A percentile compares a stretch with the other conserved stretches of the same genome.
phyloP scores from a whole-genome alignment of 2,113 vertebrate species.

The Colaptes auratus region DNA sequence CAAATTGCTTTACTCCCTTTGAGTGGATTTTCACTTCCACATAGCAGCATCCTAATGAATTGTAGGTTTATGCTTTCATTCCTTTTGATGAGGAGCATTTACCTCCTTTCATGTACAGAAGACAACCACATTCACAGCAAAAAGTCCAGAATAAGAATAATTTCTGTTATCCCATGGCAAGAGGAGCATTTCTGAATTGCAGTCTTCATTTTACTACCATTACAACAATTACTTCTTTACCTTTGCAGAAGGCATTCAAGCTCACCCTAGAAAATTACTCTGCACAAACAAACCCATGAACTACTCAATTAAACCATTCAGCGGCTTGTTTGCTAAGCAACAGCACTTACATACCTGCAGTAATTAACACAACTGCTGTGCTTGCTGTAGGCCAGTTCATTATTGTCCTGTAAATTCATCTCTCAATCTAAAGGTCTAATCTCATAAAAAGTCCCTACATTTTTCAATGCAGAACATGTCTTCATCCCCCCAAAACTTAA shows the following conservation, averaged over 20 bases:
- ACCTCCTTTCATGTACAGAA: not conserved
- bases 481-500: not conserved
- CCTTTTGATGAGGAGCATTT: not conserved
- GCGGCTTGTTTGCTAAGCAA: constrained; percentile 5
- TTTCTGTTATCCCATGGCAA: not conserved
- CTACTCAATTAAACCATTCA: not conserved
- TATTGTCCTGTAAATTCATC: not conserved
- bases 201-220: not conserved
- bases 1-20: constrained; percentile 29
- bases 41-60: not conserved
- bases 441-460: not conserved
- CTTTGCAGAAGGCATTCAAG: not conserved
- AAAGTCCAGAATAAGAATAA: not conserved
- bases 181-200: not conserved
- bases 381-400: not conserved
- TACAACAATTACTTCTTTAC: not conserved
- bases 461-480: not conserved
- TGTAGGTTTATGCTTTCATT: not conserved
- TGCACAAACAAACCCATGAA: not conserved
- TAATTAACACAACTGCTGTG: not conserved
- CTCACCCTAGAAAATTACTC: not conserved
- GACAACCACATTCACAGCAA: not conserved
- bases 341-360: not conserved
- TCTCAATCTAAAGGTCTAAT: not conserved
- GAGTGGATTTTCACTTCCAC: constrained; percentile 6